Evolutionary conservation across 2,888 invertebrate species (phyloP).

Genomic region (Drosophila meridionalis): DNA sequence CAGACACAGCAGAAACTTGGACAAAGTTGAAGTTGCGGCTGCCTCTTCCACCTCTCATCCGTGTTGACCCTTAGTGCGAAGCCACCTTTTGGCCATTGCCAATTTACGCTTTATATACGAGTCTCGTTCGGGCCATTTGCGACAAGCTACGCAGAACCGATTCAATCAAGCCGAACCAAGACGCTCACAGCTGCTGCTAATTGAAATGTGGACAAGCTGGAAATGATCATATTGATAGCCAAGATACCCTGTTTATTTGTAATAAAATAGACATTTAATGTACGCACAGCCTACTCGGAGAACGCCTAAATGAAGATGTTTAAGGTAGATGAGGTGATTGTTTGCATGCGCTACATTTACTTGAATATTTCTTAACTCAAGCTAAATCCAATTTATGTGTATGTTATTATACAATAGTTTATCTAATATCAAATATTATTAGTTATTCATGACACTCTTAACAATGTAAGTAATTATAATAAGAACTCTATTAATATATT

Average conservation of each 20-base stretch:
- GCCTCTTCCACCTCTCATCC: not conserved
- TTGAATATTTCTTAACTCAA: no score
- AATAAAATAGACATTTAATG: not conserved
- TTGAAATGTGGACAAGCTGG: constrained; percentile 16
- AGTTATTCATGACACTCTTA: no score
- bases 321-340: no score
- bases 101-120: constrained; percentile 63
- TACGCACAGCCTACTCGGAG: no score
- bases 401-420: no score
- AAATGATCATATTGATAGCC: not conserved
- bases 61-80: constrained; percentile 22
- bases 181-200: constrained; percentile 46
- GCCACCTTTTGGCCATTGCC: constrained; percentile 57
- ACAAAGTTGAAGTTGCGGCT: constrained; percentile 8
- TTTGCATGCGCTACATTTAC: not conserved
- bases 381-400: no score
- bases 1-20: constrained; percentile 8
- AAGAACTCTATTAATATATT: no score
- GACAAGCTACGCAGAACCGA: constrained; percentile 41
- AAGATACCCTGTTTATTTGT: constrained; percentile 25
- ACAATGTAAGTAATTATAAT: no score
- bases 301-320: not conserved
- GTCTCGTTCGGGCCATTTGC: constrained; percentile 59
- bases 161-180: constrained; percentile 47
- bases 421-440: no score